Conservation (phyloP, 1,140 invertebrate genomes). For the Nixonia krombeini region DNA sequence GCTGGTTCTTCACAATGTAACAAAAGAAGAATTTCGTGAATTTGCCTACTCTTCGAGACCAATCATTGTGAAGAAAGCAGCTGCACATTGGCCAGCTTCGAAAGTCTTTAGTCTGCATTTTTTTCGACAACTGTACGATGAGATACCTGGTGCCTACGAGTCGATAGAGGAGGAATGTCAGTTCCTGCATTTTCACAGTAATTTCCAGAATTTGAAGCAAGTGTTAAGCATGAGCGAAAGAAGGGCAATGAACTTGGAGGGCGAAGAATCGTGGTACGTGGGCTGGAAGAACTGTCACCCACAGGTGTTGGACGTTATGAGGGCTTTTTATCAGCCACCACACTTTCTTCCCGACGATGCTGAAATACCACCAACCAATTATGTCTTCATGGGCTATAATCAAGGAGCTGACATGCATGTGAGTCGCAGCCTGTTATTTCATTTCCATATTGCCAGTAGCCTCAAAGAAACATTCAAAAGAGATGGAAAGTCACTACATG, state of each 20-base stretch:
- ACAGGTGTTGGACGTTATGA: slow-evolving; percentile 80
- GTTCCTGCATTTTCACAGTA: slow-evolving; percentile 91
- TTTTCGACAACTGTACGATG: slow-evolving; percentile 83
- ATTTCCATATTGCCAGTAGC: no score
- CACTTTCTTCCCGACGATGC: slow-evolving; percentile 90
- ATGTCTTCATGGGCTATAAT: slow-evolving; percentile 94
- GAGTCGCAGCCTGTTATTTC: slow-evolving; percentile 68
- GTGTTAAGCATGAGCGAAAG: slow-evolving; percentile 83
- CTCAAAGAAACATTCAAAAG: no score
- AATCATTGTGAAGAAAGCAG: slow-evolving; percentile 84
- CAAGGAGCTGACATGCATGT: slow-evolving; percentile 95
- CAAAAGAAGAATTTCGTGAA: slow-evolving; percentile 76
- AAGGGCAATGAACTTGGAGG: slow-evolving; percentile 76
- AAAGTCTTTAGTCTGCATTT: slow-evolving; percentile 80
- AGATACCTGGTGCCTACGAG: slow-evolving; percentile 76
- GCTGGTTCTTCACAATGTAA: slow-evolving; percentile 79
- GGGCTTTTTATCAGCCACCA: slow-evolving; percentile 84
- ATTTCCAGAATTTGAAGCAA: slow-evolving; percentile 83
- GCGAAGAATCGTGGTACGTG: slow-evolving; percentile 87
- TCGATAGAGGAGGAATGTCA: slow-evolving; percentile 85
- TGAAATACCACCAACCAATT: slow-evolving; percentile 91
- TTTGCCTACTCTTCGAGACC: slow-evolving; percentile 86
- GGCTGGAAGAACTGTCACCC: slow-evolving; percentile 94
- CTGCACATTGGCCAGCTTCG: slow-evolving; percentile 83
- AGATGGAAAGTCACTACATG: no score